A percentile compares a stretch with the other conserved stretches of the same genome.
Conservation (phyloP, 2,888 invertebrate genomes). For the Nemurella pictetii region DNA sequence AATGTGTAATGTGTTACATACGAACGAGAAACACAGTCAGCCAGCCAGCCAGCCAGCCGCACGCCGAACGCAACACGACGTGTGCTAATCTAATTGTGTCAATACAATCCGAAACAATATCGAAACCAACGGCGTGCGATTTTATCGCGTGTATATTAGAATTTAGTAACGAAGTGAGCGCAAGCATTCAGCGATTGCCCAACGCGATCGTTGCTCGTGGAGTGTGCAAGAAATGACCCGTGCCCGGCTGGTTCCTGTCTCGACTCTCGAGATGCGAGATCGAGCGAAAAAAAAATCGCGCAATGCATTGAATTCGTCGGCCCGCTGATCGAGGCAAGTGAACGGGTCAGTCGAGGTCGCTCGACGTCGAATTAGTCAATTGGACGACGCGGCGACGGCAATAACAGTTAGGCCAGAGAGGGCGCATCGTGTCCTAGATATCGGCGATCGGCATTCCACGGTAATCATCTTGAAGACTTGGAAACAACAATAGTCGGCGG, state of each 20-base stretch:
- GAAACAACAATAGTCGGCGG: background rate
- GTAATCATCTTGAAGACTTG: background rate
- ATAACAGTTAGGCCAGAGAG: background rate
- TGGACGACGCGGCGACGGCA: background rate
- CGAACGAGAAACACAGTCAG: no score
- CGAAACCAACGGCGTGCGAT: background rate
- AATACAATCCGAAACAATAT: background rate
- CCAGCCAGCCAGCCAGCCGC: background rate
- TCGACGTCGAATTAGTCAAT: background rate
- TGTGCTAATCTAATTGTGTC: background rate
- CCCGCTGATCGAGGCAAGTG: background rate
- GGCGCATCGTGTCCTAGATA: background rate
- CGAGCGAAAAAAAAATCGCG: background rate
- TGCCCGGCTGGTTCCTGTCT: background rate
- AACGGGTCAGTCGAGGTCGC: background rate
- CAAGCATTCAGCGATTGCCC: background rate
- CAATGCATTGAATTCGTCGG: background rate
- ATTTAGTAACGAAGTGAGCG: background rate
- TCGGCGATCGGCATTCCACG: background rate
- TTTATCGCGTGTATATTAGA: background rate
- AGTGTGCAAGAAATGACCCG: background rate
- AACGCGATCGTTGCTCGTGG: background rate
- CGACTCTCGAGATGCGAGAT: background rate
- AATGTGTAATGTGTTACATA: background rate
- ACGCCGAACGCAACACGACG: background rate